Percentiles rank a stretch among this genome's conserved stretches.
These are phyloP conservation scores for Papilio polyxenes DNA, from an alignment of 1,140 invertebrate genomes.

Conservation along the genomic window DNA sequence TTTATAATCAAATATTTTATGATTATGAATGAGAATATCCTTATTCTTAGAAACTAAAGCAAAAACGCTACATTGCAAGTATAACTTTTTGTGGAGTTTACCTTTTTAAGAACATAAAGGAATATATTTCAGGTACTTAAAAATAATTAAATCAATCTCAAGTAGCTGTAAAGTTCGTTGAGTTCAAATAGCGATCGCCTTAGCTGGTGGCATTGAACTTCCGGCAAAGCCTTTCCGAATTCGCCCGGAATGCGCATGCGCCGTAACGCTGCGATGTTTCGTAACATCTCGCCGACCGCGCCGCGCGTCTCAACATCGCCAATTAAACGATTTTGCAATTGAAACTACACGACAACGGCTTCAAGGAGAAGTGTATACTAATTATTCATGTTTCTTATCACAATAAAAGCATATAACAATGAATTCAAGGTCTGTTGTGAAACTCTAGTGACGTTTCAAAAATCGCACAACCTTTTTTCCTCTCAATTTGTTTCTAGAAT, in stretches of 20 bases:
- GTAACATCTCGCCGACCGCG: conserved; percentile 1
- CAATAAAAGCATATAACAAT: conserved; percentile 22
- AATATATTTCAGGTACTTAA: neutral
- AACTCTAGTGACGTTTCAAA: neutral
- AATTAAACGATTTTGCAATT: conserved; percentile 47
- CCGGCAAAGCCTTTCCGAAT: conserved; percentile 41
- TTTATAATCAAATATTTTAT: neutral
- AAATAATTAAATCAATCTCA: neutral
- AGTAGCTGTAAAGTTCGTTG: conserved; percentile 14
- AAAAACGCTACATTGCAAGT: neutral
- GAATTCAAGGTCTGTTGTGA: conserved; percentile 1
- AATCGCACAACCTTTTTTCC: neutral
- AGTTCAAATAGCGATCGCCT: neutral
- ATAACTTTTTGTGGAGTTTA: neutral
- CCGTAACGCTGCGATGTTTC: conserved; percentile 14
- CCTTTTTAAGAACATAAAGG: neutral
- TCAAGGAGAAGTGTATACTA: conserved; percentile 28
- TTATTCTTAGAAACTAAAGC: neutral
- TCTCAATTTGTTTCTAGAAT: neutral
- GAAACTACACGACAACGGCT: conserved; percentile 34
- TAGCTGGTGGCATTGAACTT: conserved; percentile 45
- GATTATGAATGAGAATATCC: neutral
- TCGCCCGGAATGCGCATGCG: conserved; percentile 41
- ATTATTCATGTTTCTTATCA: conserved; percentile 19
- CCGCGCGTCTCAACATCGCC: conserved; percentile 32